phyloP scores from a whole-genome alignment of 2,113 vertebrate genomes.

The Brachirus orientalis region DNA sequence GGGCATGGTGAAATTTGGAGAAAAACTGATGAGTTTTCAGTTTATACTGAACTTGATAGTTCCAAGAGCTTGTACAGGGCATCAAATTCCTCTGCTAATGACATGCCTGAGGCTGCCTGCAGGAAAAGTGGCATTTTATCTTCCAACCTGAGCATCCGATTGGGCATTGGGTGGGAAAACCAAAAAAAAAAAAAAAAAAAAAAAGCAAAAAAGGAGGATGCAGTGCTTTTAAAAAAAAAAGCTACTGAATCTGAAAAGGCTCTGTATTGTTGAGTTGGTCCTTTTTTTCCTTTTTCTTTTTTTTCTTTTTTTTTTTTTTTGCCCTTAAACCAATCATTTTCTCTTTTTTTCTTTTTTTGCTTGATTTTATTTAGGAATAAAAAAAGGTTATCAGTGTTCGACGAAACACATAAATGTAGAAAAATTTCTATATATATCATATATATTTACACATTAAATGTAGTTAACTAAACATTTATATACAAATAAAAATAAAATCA shows the following conservation, averaged over 20 bases:
- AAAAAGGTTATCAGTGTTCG: background rate
- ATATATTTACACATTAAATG: no score
- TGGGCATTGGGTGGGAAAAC: slow-evolving; percentile 60
- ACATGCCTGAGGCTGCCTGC: slow-evolving; percentile 94
- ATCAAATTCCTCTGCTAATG: slow-evolving; percentile 98
- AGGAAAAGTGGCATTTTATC: slow-evolving; percentile 97
- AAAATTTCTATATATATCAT: no score
- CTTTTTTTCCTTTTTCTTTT: slow-evolving; percentile 19
- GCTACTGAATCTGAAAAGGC: slow-evolving; percentile 28
- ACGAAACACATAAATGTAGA: no score
- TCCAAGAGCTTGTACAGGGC: slow-evolving; percentile 90
- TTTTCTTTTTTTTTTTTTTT: slow-evolving; percentile 10
- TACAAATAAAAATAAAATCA: no score
- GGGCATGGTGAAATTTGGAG: slow-evolving; percentile 87
- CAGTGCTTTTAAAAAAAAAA: slow-evolving; percentile 26
- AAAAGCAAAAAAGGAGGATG: slow-evolving; percentile 40
- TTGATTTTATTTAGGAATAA: slow-evolving; percentile 2
- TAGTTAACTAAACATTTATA: no score
- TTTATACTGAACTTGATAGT: slow-evolving; percentile 94
- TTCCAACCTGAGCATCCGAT: slow-evolving; percentile 82
- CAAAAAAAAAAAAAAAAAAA: slow-evolving; percentile 31
- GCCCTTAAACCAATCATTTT: slow-evolving; percentile 29
- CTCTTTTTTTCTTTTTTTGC: slow-evolving; percentile 1
- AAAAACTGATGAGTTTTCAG: slow-evolving; percentile 96
- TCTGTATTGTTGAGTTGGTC: slow-evolving; percentile 1